phyloP scores from a whole-genome alignment of 2,113 vertebrate genomes.

The Todiramphus chloris region DNA sequence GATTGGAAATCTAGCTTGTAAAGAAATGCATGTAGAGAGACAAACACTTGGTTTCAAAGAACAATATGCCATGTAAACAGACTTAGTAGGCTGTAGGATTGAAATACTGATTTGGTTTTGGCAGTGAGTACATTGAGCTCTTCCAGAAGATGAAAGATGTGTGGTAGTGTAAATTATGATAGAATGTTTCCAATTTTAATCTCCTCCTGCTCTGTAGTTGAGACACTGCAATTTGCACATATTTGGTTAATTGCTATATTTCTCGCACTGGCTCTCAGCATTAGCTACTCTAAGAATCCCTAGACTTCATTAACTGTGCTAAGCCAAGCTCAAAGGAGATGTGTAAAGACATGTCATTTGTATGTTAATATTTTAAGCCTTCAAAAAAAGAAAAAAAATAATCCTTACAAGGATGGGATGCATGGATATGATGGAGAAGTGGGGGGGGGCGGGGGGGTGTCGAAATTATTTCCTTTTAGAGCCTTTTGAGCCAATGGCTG shows the following conservation, averaged over 20 bases:
- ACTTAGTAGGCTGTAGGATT: not conserved
- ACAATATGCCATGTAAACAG: not conserved
- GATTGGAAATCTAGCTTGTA: not conserved
- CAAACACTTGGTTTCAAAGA: not conserved
- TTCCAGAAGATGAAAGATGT: not conserved
- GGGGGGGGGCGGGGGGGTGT: not conserved
- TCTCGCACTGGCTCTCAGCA: not conserved
- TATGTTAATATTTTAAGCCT: conserved; percentile 1
- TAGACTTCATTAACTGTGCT: not conserved
- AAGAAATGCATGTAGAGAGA: not conserved
- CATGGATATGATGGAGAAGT: not conserved
- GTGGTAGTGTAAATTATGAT: not conserved
- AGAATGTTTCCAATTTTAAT: not conserved
- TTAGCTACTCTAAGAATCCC: not conserved
- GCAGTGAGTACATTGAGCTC: not conserved
- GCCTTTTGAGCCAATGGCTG: not conserved
- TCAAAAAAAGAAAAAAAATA: not conserved
- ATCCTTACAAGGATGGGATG: not conserved
- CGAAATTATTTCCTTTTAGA: not conserved
- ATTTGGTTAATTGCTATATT: conserved; percentile 2
- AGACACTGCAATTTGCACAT: not conserved
- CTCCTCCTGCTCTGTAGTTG: not conserved
- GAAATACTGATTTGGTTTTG: not conserved
- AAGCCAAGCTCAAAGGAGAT: not conserved
- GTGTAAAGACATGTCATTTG: not conserved